These are phyloP conservation scores for Asobara japonica DNA, from an alignment of 1,140 invertebrate genomes.

Conservation along the genomic window DNA sequence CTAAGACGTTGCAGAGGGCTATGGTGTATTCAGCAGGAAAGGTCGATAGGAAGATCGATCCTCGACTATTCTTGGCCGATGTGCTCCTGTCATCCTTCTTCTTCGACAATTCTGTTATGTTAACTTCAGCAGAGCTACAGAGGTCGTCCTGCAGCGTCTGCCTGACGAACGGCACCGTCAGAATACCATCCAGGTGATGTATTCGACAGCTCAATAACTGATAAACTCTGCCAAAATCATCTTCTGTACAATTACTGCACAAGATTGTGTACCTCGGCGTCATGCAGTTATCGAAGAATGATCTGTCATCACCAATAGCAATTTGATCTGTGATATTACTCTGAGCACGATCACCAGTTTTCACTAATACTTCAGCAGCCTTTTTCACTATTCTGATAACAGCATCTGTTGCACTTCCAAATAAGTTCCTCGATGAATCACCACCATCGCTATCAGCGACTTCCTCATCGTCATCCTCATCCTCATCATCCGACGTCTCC, in stretches of 20 bases:
- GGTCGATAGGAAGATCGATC: conserved; percentile 69
- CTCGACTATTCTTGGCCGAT: conserved; percentile 38
- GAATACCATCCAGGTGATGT: conserved; percentile 67
- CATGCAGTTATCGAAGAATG: conserved; percentile 60
- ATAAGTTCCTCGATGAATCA: conserved; percentile 73
- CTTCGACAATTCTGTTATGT: conserved; percentile 63
- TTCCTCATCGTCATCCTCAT: conserved; percentile 67
- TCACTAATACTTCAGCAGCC: conserved; percentile 82
- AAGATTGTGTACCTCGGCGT: conserved; percentile 77
- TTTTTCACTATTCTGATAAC: conserved; percentile 90
- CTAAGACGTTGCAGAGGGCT: conserved; percentile 80
- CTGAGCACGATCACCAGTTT: conserved; percentile 70
- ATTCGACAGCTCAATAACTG: conserved; percentile 74
- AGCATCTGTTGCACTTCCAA: conserved; percentile 85
- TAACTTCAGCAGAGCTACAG: conserved; percentile 66
- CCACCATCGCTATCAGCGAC: conserved; percentile 59
- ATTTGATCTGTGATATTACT: conserved; percentile 40
- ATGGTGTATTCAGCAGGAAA: conserved; percentile 75
- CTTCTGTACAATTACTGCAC: conserved; percentile 77
- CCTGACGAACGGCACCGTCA: conserved; percentile 67
- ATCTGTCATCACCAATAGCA: conserved; percentile 42
- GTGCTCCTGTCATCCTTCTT: conserved; percentile 35
- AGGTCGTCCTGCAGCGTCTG: conserved; percentile 67
- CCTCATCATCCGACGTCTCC: conserved; percentile 65
- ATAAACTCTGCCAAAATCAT: conserved; percentile 72